A percentile compares a stretch with the other conserved stretches of the same genome.
Evolutionary conservation across 2,797 vertebrate genomes (phyloP).

Genomic region (Urophycis tenuis): DNA sequence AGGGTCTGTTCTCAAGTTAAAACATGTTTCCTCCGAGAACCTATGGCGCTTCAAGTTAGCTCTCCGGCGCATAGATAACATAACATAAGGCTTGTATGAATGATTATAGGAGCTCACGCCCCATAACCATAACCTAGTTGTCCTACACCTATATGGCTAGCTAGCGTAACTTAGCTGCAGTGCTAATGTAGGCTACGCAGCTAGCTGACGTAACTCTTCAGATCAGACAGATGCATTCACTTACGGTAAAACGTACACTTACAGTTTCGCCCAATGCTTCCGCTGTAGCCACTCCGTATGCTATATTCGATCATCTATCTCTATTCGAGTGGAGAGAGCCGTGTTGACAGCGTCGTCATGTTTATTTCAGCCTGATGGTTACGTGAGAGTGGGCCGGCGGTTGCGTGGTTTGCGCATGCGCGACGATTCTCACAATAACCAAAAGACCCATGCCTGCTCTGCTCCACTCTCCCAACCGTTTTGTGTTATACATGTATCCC

Average conservation of each 20-base stretch:
- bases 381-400: constrained; percentile 11
- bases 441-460: constrained; percentile 10
- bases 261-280: background rate
- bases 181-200: constrained; percentile 31
- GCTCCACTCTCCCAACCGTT: no score
- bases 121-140: constrained; percentile 20
- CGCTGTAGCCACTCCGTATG: no score
- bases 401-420: constrained; percentile 12
- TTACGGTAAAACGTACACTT: background rate
- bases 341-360: constrained; percentile 49
- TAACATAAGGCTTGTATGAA: background rate
- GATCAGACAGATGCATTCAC: background rate
- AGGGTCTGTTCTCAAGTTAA: background rate
- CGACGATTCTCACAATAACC: constrained; percentile 34
- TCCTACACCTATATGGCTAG: background rate
- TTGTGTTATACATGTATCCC: no score
- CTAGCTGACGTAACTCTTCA: constrained; percentile 10
- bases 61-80: background rate
- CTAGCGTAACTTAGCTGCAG: constrained; percentile 30
- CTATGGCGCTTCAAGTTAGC: background rate
- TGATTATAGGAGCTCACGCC: constrained; percentile 28
- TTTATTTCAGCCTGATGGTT: constrained; percentile 39
- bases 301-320: background rate
- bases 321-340: background rate
- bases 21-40: background rate